Base-by-base conservation (phyloP, 2,888 invertebrate genomes). In the Zelleria hepariella region DNA sequence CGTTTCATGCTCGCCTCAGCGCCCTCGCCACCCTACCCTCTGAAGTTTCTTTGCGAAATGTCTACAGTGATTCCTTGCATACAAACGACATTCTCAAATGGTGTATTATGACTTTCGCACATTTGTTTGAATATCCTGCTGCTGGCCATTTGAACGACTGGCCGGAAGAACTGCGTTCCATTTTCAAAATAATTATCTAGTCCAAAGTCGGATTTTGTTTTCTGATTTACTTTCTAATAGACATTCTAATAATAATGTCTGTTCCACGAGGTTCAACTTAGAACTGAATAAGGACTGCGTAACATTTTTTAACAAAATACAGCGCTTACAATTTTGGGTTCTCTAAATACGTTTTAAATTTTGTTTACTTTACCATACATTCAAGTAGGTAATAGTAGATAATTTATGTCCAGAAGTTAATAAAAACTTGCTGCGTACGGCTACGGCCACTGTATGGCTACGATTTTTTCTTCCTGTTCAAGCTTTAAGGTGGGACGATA, bases 11-110 rank as follows among this genome's bases (percentile, higher is more conserved):
- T 74, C 74, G 78, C 78, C 77, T 81, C 80, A 75, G 72, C 81
- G 72, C 68, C 64, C 63, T 64, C 64, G 61, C 68, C 65, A 58
- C 63, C 66, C 52, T 53, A 57, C 67, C 72, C 73, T 72, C 71
- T 69, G 73, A 80, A 84, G 74, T 81, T 85, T 58, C 79, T 74
- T 75, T 84, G 85, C 78, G 84, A 88, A 87, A 89, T 89, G 89
- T 89, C 87, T 87, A 81, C 86, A 81, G 82, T 86, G 88, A 88
- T 87, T 88, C 85, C 82, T 80, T 84, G 89, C 89, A 89, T 89
- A 89, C 88, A 89, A 89, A 89, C 83, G 88, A 87, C 81, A 75
- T 70, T 71, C 77, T 83, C 80, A 78, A 80, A 75, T 70, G 32
- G 73, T 79, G 73, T 78, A 81, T 84, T 85, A 86, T 80, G 85